Evolutionary conservation across 2,888 invertebrate species (phyloP), one percentile per base, ranked within the genome.

Genomic region (Julus scanicus): DNA sequence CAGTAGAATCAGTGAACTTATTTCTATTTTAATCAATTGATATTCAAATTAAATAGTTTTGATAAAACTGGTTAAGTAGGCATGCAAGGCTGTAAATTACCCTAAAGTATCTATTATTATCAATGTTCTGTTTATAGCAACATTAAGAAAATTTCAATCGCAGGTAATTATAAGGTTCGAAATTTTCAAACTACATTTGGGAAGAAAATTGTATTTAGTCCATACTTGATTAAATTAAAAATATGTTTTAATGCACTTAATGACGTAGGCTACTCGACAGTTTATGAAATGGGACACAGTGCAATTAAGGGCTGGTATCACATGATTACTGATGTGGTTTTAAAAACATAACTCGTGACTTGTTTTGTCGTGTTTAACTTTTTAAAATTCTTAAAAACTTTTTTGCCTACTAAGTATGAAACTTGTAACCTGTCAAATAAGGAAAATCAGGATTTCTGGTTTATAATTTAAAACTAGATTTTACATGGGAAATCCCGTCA

Each of bases 261-360:
- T 71, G 71, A 71, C 71, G 20, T 29, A 71, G n/a, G n/a, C n/a
- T n/a, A n/a, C 71, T 71, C 71, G 71, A 71, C 71, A 9, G 20
- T 71, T 71, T 71, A 1, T 71, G 29, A 71, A 71, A 71, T 29
- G 9, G 71, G 71, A n/a, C 71, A n/a, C 71, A 29, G 71, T 71
- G 71, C 71, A 71, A 71, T 71, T 71, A 71, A 29, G 71, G 2
- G 11, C 71, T 71, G 11, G 29, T 29, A 71, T 29, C n/a, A 17
- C 20, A 5, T n/a, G 3, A n/a, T 71, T 71, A 20, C 29, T 71
- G 9, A 71, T 71, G 20, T 8, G 71, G 71, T n/a, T 29, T 71
- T 29, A 8, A 71, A 53, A 71, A 8, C 9, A 71, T 29, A 29
- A 71, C 29, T 71, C 29, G 11, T 29, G 71, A 71, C 71, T 29